These are phyloP conservation scores for Apotomis capreana DNA, from an alignment of 2,888 invertebrate species.

Conservation along the genomic window DNA sequence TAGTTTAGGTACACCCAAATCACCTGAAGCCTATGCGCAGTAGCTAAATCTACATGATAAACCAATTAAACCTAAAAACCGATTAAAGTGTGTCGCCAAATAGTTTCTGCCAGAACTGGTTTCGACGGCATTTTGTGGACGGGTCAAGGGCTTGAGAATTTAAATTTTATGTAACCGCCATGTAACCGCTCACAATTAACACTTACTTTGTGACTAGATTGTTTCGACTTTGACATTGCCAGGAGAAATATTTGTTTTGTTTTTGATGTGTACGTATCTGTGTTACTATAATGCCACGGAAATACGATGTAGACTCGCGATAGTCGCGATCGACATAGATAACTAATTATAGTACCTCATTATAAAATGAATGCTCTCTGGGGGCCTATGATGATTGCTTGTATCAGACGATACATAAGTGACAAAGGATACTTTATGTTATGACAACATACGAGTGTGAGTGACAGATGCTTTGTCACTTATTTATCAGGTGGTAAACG, in stretches of 20 bases:
- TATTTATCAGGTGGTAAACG: no score
- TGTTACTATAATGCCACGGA: no score
- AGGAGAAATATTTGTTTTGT: not conserved
- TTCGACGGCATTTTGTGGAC: slow-evolving; percentile 27
- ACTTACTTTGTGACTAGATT: slow-evolving; percentile 26
- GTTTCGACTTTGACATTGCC: slow-evolving; percentile 36
- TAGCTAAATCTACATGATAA: not conserved
- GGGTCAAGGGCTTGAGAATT: slow-evolving; percentile 40
- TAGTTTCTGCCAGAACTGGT: slow-evolving; percentile 36
- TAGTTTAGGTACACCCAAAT: no score
- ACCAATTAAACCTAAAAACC: slow-evolving; percentile 3
- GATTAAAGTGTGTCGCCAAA: slow-evolving; percentile 33
- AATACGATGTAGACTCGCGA: no score
- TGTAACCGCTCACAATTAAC: slow-evolving; percentile 32
- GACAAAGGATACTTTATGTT: no score
- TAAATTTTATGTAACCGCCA: slow-evolving; percentile 35
- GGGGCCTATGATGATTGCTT: no score
- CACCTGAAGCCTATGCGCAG: not conserved
- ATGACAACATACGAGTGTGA: no score
- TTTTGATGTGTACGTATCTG: not conserved
- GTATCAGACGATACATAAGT: no score
- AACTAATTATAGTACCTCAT: no score
- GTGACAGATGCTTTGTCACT: no score
- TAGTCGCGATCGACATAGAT: no score
- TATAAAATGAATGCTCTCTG: no score